Evolutionary conservation across 2,888 invertebrate species (phyloP).

Genomic region (Ectemnius lituratus): DNA sequence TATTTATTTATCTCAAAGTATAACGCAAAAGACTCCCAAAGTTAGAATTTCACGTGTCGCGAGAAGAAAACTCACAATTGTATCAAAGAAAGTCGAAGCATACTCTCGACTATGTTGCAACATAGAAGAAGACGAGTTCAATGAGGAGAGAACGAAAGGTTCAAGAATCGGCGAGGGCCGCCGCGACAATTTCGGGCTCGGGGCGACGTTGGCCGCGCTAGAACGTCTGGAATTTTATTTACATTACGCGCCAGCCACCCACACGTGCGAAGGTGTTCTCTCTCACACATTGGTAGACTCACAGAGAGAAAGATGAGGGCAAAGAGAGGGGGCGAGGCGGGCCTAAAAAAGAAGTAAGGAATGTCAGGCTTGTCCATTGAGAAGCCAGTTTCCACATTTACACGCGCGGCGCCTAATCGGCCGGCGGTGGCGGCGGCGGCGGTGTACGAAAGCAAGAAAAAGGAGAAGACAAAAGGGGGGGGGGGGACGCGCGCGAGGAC

Average conservation of each 20-base stretch:
- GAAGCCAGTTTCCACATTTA: constrained; percentile 66
- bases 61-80: no score
- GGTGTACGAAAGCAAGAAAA: constrained; percentile 21
- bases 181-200: constrained; percentile 10
- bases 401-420: constrained; percentile 63
- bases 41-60: no score
- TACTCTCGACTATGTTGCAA: no score
- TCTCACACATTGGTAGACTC: no score
- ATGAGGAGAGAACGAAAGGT: neutral
- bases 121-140: no score
- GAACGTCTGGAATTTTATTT: constrained; percentile 61
- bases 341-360: constrained; percentile 53
- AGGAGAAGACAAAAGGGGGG: constrained; percentile 33
- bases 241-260: constrained; percentile 45
- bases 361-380: constrained; percentile 56
- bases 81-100: no score
- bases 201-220: constrained; percentile 48
- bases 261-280: constrained; percentile 35
- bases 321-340: constrained; percentile 45
- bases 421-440: constrained; percentile 29
- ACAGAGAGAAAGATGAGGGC: constrained; percentile 15
- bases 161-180: constrained; percentile 27
- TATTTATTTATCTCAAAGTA: no score
- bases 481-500: no score
- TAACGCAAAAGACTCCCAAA: no score